These are phyloP conservation scores for Terrapene triunguis DNA, from an alignment of 2,113 vertebrate species.

Conservation along the genomic window DNA sequence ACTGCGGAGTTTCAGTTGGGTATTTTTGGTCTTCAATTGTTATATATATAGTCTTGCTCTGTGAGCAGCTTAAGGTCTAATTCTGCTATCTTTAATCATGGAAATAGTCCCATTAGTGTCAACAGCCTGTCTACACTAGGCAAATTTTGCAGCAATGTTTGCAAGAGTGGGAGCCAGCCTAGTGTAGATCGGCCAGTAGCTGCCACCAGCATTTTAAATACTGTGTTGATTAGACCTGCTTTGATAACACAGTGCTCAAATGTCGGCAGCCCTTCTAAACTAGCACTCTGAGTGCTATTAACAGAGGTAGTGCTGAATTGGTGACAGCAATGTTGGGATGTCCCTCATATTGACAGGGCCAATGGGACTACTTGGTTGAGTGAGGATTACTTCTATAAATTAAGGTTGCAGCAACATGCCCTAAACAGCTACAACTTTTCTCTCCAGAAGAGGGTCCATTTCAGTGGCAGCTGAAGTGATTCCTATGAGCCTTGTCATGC, in stretches of 20 bases:
- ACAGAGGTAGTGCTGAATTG: not conserved
- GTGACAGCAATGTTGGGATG: not conserved
- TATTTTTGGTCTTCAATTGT: slow-evolving; percentile 11
- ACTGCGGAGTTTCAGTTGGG: slow-evolving; percentile 52
- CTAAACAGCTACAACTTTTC: not conserved
- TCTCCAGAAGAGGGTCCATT: not conserved
- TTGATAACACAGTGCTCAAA: not conserved
- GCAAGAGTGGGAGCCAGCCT: accelerated
- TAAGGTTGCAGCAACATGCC: not conserved
- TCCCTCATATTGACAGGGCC: not conserved
- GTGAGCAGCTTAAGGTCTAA: not conserved
- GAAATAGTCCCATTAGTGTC: not conserved
- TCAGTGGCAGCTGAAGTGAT: not conserved
- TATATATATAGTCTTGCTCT: accelerated
- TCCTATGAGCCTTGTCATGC: not conserved
- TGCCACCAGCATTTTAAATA: not conserved
- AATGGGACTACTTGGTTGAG: not conserved
- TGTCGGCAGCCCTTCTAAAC: not conserved
- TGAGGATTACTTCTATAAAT: not conserved
- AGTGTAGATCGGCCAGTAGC: not conserved
- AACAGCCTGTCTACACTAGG: accelerated
- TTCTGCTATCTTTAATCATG: not conserved
- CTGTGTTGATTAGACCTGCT: not conserved
- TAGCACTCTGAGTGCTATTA: not conserved
- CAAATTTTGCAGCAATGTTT: not conserved